These are phyloP conservation scores for Nerophis ophidion DNA, from an alignment of 2,113 vertebrate genomes.

Conservation along the genomic window DNA sequence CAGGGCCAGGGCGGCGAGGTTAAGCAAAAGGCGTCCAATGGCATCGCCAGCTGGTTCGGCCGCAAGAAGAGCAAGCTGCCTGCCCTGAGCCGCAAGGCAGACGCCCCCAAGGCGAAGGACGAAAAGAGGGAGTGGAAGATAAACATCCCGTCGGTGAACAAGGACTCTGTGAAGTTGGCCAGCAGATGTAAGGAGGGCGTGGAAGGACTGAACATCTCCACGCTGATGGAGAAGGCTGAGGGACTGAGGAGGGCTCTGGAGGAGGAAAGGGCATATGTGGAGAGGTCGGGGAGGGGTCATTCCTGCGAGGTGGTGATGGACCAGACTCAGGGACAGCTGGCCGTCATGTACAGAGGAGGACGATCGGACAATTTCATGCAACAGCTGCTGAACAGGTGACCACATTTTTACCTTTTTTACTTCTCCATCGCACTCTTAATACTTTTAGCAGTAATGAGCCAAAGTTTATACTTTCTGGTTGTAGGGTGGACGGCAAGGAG, in stretches of 20 bases:
- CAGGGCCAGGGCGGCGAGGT: slow-evolving; percentile 61
- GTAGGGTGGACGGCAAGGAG: slow-evolving; percentile 90
- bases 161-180: slow-evolving; percentile 73
- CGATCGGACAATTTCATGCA: slow-evolving; percentile 95
- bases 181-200: slow-evolving; percentile 75
- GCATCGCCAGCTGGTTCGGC: slow-evolving; percentile 93
- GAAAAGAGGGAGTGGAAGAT: slow-evolving; percentile 76
- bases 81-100: slow-evolving; percentile 81
- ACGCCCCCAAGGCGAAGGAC: slow-evolving; percentile 72
- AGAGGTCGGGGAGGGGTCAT: slow-evolving; percentile 75
- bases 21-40: slow-evolving; percentile 85
- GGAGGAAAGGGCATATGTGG: slow-evolving; percentile 88
- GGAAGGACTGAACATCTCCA: slow-evolving; percentile 92
- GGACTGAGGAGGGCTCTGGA: slow-evolving; percentile 88
- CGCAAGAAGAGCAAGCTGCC: slow-evolving; percentile 90
- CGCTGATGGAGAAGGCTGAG: slow-evolving; percentile 93
- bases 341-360: slow-evolving; percentile 82
- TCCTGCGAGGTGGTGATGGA: slow-evolving; percentile 76
- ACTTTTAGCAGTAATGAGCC: neutral
- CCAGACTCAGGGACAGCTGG: slow-evolving; percentile 77
- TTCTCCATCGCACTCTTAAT: neutral
- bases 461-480: slow-evolving; percentile 1
- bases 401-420: slow-evolving; percentile 9
- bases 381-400: slow-evolving; percentile 91
- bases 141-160: slow-evolving; percentile 68